A percentile compares a stretch with the other conserved stretches of the same genome.
Conservation (phyloP, 2,888 invertebrate genomes). For the Drymonia ruficornis region DNA sequence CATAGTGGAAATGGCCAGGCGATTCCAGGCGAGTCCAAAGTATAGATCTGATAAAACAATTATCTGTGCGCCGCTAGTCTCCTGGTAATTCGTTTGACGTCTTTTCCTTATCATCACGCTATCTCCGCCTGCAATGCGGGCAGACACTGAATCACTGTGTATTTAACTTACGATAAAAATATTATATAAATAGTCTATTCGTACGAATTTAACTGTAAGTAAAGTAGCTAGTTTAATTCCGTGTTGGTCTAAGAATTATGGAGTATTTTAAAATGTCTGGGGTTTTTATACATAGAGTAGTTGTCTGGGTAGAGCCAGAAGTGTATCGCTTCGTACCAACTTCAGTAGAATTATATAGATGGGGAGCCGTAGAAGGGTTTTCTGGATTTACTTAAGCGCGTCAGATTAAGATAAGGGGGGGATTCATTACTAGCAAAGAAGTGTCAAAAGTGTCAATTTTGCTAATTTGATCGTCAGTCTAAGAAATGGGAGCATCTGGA, state of each 20-base stretch:
- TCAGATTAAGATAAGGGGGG: too few relatives aligned
- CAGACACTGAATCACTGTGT: conserved; percentile 17
- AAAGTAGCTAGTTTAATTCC: not conserved
- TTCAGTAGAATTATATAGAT: too few relatives aligned
- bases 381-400: too few relatives aligned
- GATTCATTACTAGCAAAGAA: too few relatives aligned
- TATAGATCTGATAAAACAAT: not conserved
- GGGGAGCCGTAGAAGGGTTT: too few relatives aligned
- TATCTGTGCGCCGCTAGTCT: conserved; percentile 1
- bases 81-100: conserved; percentile 4
- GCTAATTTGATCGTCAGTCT: too few relatives aligned
- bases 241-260: not conserved
- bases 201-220: not conserved
- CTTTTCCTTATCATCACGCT: not conserved
- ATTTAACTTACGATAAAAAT: conserved; percentile 10
- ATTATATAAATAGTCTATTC: conserved; percentile 1
- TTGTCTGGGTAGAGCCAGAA: too few relatives aligned
- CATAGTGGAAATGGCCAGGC: not conserved
- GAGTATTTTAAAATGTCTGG: not conserved
- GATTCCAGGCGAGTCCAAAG: not conserved
- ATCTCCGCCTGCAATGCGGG: conserved; percentile 10
- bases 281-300: too few relatives aligned
- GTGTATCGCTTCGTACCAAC: too few relatives aligned
- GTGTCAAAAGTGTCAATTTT: too few relatives aligned
- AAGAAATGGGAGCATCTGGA: too few relatives aligned